Evolutionary conservation across 2,113 vertebrate species (phyloP).

Genomic region (Uria lomvia): DNA sequence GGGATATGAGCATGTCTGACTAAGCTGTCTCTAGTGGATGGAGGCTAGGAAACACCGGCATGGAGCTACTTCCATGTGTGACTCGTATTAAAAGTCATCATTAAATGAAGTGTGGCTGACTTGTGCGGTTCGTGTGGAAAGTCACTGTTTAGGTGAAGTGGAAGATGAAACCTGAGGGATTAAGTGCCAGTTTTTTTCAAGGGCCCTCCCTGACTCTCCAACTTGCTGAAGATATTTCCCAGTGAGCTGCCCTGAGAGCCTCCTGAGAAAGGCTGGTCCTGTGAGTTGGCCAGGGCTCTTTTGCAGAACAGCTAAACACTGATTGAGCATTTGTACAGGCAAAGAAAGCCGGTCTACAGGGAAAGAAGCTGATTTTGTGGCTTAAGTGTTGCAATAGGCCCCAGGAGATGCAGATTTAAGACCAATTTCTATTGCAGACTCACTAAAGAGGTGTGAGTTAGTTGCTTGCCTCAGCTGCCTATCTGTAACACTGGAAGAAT

Average conservation of each 20-base stretch:
- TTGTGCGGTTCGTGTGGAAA: not conserved
- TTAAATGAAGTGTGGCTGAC: not conserved
- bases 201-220: not conserved
- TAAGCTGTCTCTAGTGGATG: not conserved
- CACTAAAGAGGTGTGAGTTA: not conserved
- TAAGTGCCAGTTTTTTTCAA: not conserved
- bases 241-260: not conserved
- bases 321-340: not conserved
- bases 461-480: constrained; percentile 3
- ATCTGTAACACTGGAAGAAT: not conserved
- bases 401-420: not conserved
- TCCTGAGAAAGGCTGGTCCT: not conserved
- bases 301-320: not conserved
- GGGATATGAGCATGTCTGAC: not conserved
- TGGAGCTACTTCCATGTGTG: not conserved
- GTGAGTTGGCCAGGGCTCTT: not conserved
- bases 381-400: not conserved
- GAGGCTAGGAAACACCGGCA: not conserved
- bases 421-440: not conserved
- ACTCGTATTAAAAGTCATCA: not conserved
- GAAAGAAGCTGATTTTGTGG: not conserved
- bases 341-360: not conserved
- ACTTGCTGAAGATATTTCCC: not conserved
- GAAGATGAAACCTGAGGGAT: not conserved
- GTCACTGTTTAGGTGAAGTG: not conserved